A percentile compares a stretch with the other conserved stretches of the same genome.
phyloP scores from a whole-genome alignment of 2,888 invertebrate genomes.

The Netelia melanura region DNA sequence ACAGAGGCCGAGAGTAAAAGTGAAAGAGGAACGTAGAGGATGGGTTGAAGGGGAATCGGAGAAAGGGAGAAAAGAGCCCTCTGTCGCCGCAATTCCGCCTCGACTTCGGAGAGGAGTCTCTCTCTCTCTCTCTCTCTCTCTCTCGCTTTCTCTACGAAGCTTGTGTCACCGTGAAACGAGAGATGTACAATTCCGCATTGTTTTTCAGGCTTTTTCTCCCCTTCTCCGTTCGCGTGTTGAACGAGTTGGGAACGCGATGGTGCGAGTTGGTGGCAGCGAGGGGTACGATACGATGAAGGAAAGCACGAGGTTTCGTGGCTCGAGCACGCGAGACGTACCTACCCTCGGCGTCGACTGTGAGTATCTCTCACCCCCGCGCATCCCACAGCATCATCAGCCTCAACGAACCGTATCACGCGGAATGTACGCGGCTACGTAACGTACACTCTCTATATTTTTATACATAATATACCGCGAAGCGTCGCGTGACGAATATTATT shows the following conservation, averaged over 20 bases:
- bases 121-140: no score
- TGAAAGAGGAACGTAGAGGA: neutral
- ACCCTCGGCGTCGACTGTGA: neutral
- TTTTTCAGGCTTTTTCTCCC: constrained; percentile 38
- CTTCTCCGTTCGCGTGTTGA: constrained; percentile 4
- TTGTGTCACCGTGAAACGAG: constrained; percentile 40
- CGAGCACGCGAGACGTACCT: constrained; percentile 51
- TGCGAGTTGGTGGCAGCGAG: constrained; percentile 50
- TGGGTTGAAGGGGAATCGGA: neutral
- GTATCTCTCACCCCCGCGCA: constrained; percentile 37
- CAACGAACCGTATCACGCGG: constrained; percentile 25
- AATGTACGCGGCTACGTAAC: neutral
- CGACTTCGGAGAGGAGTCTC: constrained; percentile 1
- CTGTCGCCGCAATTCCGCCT: constrained; percentile 9
- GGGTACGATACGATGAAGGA: constrained; percentile 12
- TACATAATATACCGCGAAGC: constrained; percentile 50
- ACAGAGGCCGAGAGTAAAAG: constrained; percentile 11
- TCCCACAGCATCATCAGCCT: constrained; percentile 35
- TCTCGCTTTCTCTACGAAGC: constrained; percentile 1
- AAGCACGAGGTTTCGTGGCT: constrained; percentile 46
- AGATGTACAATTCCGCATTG: constrained; percentile 53
- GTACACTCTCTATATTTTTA: neutral
- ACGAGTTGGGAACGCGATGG: constrained; percentile 43
- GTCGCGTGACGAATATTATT: constrained; percentile 62
- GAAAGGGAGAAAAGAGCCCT: constrained; percentile 11